Percentiles rank a stretch among this genome's conserved stretches.
Evolutionary conservation across 2,888 invertebrate genomes (phyloP).

Genomic region (Autographa pulchrina): DNA sequence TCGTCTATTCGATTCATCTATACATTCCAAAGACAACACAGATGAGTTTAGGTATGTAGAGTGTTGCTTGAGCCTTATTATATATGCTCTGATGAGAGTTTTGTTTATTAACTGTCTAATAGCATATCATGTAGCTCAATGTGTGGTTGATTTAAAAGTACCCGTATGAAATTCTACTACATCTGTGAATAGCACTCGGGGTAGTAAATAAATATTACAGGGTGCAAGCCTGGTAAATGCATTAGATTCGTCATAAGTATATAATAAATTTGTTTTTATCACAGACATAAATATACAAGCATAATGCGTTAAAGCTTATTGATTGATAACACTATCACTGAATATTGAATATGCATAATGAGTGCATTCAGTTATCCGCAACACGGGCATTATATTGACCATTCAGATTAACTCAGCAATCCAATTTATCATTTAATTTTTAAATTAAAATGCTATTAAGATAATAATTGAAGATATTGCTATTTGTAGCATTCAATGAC

Average conservation of each 20-base stretch:
- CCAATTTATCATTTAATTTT: not conserved
- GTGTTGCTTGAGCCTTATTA: too few relatives aligned
- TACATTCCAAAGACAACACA: too few relatives aligned
- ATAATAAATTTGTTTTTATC: not conserved
- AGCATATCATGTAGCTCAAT: too few relatives aligned
- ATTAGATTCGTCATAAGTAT: not conserved
- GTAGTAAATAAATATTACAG: too few relatives aligned
- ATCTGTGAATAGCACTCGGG: too few relatives aligned
- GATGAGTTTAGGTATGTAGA: too few relatives aligned
- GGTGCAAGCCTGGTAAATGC: too few relatives aligned
- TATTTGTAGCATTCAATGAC: slow-evolving; percentile 4
- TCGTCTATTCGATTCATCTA: too few relatives aligned
- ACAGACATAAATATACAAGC: not conserved
- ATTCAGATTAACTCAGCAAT: not conserved
- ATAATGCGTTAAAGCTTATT: not conserved
- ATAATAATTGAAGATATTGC: not conserved
- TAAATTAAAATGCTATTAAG: not conserved
- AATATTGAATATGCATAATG: not conserved
- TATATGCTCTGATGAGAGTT: too few relatives aligned
- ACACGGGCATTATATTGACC: not conserved
- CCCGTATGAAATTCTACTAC: too few relatives aligned
- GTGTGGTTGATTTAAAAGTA: too few relatives aligned
- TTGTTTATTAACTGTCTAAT: too few relatives aligned
- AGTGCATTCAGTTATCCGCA: not conserved
- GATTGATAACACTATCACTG: not conserved